phyloP scores from a whole-genome alignment of 2,113 vertebrate species.

The Semnornis frantzii region DNA sequence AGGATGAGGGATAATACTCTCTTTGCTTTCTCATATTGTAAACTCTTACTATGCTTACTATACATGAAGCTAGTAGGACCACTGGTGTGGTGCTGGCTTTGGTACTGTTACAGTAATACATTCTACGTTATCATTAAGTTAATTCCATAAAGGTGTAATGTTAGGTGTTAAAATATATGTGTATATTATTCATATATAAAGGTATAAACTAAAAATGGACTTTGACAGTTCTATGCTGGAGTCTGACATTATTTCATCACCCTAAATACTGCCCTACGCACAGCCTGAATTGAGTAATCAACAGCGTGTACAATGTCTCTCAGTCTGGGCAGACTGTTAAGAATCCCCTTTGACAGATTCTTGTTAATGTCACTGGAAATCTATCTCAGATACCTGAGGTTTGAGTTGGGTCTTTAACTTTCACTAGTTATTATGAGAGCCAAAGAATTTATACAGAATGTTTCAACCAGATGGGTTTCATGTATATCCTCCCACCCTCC shows the following conservation, averaged over 20 bases:
- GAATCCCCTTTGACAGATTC: not conserved
- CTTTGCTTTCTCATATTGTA: not conserved
- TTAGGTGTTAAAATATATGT: not conserved
- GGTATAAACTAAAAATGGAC: not conserved
- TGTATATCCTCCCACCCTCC: not conserved
- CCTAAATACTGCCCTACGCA: not conserved
- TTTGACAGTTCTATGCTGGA: not conserved
- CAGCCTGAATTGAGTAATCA: not conserved
- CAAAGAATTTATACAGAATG: not conserved
- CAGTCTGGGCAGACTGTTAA: not conserved
- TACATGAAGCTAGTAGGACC: not conserved
- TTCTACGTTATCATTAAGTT: not conserved
- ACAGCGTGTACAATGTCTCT: not conserved
- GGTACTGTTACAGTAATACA: not conserved
- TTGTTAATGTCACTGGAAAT: not conserved
- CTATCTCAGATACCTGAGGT: not conserved
- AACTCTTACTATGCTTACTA: not conserved
- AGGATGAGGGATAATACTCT: not conserved
- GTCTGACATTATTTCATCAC: not conserved
- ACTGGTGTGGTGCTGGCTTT: not conserved
- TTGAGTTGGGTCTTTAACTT: not conserved
- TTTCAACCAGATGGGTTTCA: not conserved
- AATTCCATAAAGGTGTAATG: not conserved
- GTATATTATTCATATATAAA: conserved; percentile 28
- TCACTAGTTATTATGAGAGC: not conserved